Evolutionary conservation across 2,797 vertebrate genomes (phyloP), one percentile per base, ranked within the genome.

Genomic region (Sebastes cheni): DNA sequence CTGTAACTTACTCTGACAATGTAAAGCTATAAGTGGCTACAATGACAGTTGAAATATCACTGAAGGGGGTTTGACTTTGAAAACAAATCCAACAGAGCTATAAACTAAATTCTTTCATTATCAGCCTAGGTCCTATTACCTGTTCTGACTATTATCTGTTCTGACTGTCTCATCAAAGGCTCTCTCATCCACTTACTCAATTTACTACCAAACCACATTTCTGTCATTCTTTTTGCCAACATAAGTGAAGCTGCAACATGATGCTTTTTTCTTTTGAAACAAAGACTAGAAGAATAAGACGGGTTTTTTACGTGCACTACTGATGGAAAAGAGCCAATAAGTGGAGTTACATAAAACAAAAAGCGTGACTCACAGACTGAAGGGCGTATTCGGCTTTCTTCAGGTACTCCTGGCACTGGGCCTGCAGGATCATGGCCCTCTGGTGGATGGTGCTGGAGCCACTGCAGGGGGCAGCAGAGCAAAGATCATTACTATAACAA

Each of bases 331-430:
- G 12, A 65, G 18, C 0, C 8, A 50, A n/a, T 2, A 22, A 50
- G 14, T 9, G 46, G 13, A 1, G 23, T 2, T 3, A 22, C 0
- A 52, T 0, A 46, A 23, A 54, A 14, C 4, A 4, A 16, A 3
- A 16, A 42, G 10, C 20, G 11, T 27, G 36, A 94, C 95, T 96
- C 88, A 96, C 95, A n/a, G 88, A 30, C 54, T 96, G 92, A 22
- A 94, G 65, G 83, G 82, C 56, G 20, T 59, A 67, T 1, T 95
- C 94, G 0, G 95, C 90, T 72, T 88, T 93, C 66, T 76, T 88
- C 88, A 96, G 92, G 75, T 83, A 79, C 0, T 96, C 95, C 67
- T 93, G 91, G 83, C 94, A 95, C 73, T 94, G 89, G 54, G 0
- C 4, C 78, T 95, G 93, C 54, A 95, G 90, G n/a, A 73, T 5